Evolutionary conservation across 2,797 vertebrate species (phyloP).

Genomic region (Dryobates pubescens): DNA sequence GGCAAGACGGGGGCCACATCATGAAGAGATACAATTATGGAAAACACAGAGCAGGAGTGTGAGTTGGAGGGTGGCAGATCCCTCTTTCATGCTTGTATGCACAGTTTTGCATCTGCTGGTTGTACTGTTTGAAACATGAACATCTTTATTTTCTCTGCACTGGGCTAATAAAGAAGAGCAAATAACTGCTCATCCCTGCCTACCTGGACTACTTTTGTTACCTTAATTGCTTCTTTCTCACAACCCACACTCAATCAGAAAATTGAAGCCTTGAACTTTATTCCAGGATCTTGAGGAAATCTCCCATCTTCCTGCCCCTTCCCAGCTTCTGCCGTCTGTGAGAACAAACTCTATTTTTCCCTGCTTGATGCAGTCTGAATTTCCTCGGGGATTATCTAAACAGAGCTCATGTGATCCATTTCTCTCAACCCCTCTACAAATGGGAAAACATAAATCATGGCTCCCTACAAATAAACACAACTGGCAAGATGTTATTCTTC

Average conservation of each 20-base stretch:
- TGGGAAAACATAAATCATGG: constrained; percentile 76
- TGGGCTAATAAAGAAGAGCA: constrained; percentile 15
- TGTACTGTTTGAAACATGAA: neutral
- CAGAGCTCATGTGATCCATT: constrained; percentile 63
- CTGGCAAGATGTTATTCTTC: constrained; percentile 75
- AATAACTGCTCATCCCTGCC: neutral
- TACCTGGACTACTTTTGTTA: constrained; percentile 38
- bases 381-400: constrained; percentile 78
- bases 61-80: neutral
- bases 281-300: constrained; percentile 70
- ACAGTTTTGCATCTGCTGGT: neutral
- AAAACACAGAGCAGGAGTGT: neutral
- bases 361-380: constrained; percentile 45
- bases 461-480: constrained; percentile 77
- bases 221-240: constrained; percentile 39
- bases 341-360: constrained; percentile 55
- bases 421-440: constrained; percentile 64
- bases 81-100: neutral
- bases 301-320: constrained; percentile 27
- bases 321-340: constrained; percentile 57
- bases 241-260: constrained; percentile 55
- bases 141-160: neutral
- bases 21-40: neutral
- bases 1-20: neutral
- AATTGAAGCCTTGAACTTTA: constrained; percentile 71